A percentile compares a stretch with the other conserved stretches of the same genome.
Evolutionary conservation across 2,888 invertebrate genomes (phyloP).

Genomic region (Aleiodes alternator): DNA sequence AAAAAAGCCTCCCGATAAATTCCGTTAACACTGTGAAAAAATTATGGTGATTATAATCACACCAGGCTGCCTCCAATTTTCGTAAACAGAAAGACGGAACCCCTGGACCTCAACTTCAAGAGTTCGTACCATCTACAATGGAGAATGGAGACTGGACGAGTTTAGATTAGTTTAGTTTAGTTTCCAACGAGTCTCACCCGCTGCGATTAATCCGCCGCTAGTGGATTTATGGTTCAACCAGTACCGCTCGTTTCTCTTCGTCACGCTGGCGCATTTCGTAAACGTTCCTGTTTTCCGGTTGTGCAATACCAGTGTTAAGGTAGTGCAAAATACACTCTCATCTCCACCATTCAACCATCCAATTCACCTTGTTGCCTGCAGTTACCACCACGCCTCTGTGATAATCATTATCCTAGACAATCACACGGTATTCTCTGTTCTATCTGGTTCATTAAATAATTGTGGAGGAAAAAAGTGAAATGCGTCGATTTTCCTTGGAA

Average conservation of each 20-base stretch:
- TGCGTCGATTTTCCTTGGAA: too few species aligned
- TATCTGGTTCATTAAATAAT: not conserved
- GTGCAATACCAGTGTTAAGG: not conserved
- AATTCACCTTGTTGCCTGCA: slow-evolving; percentile 22
- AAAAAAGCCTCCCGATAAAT: too few species aligned
- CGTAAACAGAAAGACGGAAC: slow-evolving; percentile 6
- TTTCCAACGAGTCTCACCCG: slow-evolving; percentile 70
- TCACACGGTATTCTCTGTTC: not conserved
- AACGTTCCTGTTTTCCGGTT: not conserved
- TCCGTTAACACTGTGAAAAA: too few species aligned
- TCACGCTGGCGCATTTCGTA: slow-evolving; percentile 56
- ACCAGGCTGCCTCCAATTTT: not conserved
- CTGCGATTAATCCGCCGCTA: slow-evolving; percentile 69
- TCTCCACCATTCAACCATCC: slow-evolving; percentile 32
- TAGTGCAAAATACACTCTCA: slow-evolving; percentile 33
- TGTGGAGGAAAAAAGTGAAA: too few species aligned
- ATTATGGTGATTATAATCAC: too few species aligned
- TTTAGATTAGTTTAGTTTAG: slow-evolving; percentile 74
- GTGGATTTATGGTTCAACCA: slow-evolving; percentile 69
- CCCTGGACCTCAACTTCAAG: not conserved
- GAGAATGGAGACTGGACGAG: slow-evolving; percentile 62
- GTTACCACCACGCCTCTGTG: slow-evolving; percentile 1
- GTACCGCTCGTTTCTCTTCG: slow-evolving; percentile 70
- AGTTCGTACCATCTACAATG: slow-evolving; percentile 1
- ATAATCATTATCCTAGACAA: slow-evolving; percentile 10